Evolutionary conservation across 2,113 vertebrate species (phyloP).

Genomic region (Cottus gobio): DNA sequence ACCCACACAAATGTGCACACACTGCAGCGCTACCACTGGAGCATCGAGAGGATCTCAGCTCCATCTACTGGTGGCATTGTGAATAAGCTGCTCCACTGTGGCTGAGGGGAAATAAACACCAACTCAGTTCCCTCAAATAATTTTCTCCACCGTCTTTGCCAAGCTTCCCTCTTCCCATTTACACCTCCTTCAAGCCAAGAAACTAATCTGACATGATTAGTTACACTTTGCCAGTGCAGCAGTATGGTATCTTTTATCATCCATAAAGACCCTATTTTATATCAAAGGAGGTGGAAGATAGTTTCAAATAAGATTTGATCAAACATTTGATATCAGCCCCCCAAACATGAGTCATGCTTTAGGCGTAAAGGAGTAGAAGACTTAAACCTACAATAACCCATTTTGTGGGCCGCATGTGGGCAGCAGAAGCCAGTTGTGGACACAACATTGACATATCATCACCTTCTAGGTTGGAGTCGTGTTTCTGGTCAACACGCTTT

Average conservation of each 20-base stretch:
- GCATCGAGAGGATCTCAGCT: slow-evolving; percentile 69
- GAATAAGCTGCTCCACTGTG: slow-evolving; percentile 42
- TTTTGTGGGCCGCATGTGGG: background rate
- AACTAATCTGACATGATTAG: slow-evolving; percentile 74
- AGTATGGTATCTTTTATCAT: slow-evolving; percentile 60
- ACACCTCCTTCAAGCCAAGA: slow-evolving; percentile 66
- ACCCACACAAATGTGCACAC: background rate
- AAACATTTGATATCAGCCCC: slow-evolving; percentile 21
- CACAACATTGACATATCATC: background rate
- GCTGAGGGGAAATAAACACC: slow-evolving; percentile 52
- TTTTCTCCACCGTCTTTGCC: slow-evolving; percentile 65
- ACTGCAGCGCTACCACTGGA: slow-evolving; percentile 40
- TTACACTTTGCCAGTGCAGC: slow-evolving; percentile 64
- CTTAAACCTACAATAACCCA: background rate
- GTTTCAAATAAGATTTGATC: slow-evolving; percentile 44
- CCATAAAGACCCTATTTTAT: slow-evolving; percentile 49
- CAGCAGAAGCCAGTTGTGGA: background rate
- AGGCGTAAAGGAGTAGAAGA: background rate
- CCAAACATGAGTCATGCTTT: background rate
- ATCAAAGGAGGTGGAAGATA: slow-evolving; percentile 27
- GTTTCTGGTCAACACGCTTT: too few relatives aligned
- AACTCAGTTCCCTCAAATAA: slow-evolving; percentile 63
- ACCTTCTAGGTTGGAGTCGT: background rate
- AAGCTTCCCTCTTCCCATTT: slow-evolving; percentile 60
- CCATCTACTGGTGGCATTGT: slow-evolving; percentile 73